These are phyloP conservation scores for Pitta sordida DNA, from an alignment of 2,113 vertebrate genomes.

Conservation along the genomic window DNA sequence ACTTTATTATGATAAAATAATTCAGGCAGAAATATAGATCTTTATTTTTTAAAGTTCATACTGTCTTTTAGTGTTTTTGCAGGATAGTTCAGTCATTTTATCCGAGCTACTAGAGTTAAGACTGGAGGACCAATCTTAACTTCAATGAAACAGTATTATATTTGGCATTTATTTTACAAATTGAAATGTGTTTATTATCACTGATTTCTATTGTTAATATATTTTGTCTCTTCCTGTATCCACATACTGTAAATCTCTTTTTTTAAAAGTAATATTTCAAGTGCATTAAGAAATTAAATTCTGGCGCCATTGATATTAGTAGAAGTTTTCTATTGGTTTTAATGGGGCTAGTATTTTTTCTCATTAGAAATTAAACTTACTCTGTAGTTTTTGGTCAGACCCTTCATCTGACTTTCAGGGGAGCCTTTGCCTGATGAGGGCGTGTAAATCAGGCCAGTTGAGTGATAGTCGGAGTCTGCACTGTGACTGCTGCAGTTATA, in stretches of 20 bases:
- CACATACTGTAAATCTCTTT: neutral
- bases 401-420: neutral
- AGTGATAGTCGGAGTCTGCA: neutral
- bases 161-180: neutral
- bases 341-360: neutral
- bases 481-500: neutral
- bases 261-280: neutral
- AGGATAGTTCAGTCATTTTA: neutral
- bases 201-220: neutral
- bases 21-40: neutral
- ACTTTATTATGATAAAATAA: neutral
- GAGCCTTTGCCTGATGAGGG: neutral
- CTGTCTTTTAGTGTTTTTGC: neutral
- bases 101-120: conserved; percentile 22
- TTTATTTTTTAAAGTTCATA: neutral
- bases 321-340: neutral
- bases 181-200: neutral
- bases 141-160: neutral
- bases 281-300: neutral
- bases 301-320: neutral
- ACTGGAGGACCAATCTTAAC: neutral
- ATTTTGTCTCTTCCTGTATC: neutral
- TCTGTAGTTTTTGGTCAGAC: neutral
- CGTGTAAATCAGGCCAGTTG: neutral
- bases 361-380: neutral